Conservation (phyloP, 1,140 invertebrate genomes). For the Drosophila quadrilineata region DNA sequence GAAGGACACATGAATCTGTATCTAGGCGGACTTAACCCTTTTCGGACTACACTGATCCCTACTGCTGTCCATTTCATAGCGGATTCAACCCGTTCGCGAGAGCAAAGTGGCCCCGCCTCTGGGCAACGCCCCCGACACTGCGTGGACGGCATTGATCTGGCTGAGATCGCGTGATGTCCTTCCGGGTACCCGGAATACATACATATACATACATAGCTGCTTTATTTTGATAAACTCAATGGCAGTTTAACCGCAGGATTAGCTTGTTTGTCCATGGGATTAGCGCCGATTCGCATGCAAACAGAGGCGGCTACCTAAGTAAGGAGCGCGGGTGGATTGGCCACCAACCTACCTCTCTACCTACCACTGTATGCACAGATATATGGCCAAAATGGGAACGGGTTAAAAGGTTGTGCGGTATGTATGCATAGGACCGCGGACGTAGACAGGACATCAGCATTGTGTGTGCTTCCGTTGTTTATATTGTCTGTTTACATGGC, state of each 20-base stretch:
- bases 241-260: slow-evolving; percentile 80
- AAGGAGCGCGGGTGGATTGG: not conserved
- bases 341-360: too few species aligned
- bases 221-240: slow-evolving; percentile 77
- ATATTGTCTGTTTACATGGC: slow-evolving; percentile 69
- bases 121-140: slow-evolving; percentile 31
- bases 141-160: not conserved
- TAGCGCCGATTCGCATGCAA: slow-evolving; percentile 64
- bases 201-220: slow-evolving; percentile 10
- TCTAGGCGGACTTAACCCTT: slow-evolving; percentile 51
- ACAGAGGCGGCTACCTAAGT: slow-evolving; percentile 44
- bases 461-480: slow-evolving; percentile 68
- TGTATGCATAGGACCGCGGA: too few species aligned
- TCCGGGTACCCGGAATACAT: slow-evolving; percentile 65
- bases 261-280: slow-evolving; percentile 76
- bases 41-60: slow-evolving; percentile 2
- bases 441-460: not conserved
- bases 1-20: not conserved
- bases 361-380: not conserved
- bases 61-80: too few species aligned
- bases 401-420: too few species aligned
- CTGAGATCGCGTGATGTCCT: slow-evolving; percentile 37
- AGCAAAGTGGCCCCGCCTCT: slow-evolving; percentile 38
- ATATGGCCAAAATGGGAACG: slow-evolving; percentile 31
- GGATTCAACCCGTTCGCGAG: slow-evolving; percentile 61